Evolutionary conservation across 2,113 vertebrate genomes (phyloP).

Genomic region (Eclectus roratus): DNA sequence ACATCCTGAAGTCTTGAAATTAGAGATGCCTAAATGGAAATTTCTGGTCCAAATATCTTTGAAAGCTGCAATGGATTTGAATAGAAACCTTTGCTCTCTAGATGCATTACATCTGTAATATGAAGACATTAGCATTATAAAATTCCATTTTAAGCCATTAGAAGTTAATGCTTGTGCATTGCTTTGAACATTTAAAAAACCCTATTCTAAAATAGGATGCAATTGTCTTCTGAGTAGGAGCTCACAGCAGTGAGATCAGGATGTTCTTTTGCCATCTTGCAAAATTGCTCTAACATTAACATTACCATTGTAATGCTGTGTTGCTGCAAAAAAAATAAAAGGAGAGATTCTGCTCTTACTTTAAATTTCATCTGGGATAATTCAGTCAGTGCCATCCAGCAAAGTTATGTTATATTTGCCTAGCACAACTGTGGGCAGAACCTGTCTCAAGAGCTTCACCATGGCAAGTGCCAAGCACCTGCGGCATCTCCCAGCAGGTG

Average conservation of each 20-base stretch:
- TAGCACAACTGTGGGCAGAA: background rate
- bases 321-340: background rate
- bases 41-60: background rate
- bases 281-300: background rate
- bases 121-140: slow-evolving; percentile 13
- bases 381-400: background rate
- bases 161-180: background rate
- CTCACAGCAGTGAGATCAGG: slow-evolving; percentile 27
- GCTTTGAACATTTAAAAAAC: slow-evolving; percentile 43
- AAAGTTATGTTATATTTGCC: background rate
- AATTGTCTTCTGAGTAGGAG: slow-evolving; percentile 57
- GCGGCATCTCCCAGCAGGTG: background rate
- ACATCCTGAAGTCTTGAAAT: background rate
- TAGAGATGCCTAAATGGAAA: slow-evolving; percentile 25
- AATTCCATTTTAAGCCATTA: slow-evolving; percentile 40
- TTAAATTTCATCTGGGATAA: background rate
- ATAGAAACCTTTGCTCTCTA: background rate
- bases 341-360: background rate
- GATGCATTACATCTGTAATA: background rate
- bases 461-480: background rate
- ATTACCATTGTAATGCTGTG: background rate
- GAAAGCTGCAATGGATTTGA: background rate
- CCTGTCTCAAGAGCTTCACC: background rate
- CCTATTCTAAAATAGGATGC: slow-evolving; percentile 38
- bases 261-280: slow-evolving; percentile 27